These are phyloP conservation scores for Columba janthina DNA, from an alignment of 2,113 vertebrate species.

Conservation along the genomic window DNA sequence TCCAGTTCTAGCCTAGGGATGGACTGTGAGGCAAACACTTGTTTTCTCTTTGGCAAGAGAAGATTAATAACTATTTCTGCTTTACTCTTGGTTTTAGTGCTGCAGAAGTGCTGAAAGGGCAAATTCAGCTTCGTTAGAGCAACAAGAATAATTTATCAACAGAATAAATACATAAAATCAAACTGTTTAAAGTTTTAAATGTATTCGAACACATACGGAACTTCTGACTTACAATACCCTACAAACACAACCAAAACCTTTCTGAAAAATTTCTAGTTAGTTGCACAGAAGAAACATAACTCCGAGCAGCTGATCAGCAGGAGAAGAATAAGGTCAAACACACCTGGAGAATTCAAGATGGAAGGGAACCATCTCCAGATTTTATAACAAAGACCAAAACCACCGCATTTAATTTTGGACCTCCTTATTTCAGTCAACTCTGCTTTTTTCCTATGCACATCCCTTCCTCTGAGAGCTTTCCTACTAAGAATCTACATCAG, in stretches of 20 bases:
- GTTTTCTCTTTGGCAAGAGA: not conserved
- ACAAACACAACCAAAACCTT: not conserved
- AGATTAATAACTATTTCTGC: not conserved
- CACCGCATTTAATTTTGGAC: not conserved
- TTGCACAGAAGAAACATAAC: not conserved
- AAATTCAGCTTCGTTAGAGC: not conserved
- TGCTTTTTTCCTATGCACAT: not conserved
- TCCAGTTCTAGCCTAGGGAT: not conserved
- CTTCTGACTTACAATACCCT: not conserved
- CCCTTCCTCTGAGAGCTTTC: not conserved
- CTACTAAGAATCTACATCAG: not conserved
- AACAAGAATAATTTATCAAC: not conserved
- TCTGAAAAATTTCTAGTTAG: not conserved
- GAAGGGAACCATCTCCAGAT: not conserved
- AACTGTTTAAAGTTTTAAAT: not conserved
- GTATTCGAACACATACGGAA: not conserved
- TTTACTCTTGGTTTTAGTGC: not conserved
- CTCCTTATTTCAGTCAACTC: not conserved
- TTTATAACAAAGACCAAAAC: not conserved
- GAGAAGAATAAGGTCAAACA: not conserved
- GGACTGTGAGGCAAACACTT: not conserved
- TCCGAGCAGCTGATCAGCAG: not conserved
- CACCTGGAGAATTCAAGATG: not conserved
- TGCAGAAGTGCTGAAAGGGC: not conserved
- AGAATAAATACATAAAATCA: not conserved